Conservation (phyloP, 2,113 vertebrate genomes). For the Cebidichthys violaceus region DNA sequence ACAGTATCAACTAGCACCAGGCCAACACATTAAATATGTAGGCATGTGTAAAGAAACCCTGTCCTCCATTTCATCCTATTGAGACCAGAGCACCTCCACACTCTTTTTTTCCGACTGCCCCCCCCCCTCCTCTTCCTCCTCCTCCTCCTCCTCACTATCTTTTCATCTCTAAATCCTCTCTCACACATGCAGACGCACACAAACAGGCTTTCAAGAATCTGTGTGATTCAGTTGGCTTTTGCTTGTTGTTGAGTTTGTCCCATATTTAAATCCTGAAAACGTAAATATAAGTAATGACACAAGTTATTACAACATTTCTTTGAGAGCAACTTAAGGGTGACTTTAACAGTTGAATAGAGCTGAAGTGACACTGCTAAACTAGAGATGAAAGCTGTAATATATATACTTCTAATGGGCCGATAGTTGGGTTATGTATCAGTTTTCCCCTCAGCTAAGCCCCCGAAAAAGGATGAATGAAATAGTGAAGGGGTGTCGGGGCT, state of each 20-base stretch:
- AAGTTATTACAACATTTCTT: background rate
- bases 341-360: background rate
- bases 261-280: background rate
- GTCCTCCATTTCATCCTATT: slow-evolving; percentile 54
- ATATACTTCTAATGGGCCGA: slow-evolving; percentile 3
- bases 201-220: slow-evolving; percentile 42
- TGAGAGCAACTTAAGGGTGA: background rate
- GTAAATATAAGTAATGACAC: background rate
- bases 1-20: slow-evolving; percentile 49
- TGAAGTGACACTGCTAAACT: background rate
- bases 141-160: slow-evolving; percentile 27
- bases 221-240: background rate
- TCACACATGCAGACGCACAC: slow-evolving; percentile 6
- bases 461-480: slow-evolving; percentile 74
- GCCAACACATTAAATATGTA: slow-evolving; percentile 78
- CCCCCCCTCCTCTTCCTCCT: slow-evolving; percentile 2
- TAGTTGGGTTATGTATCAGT: slow-evolving; percentile 33
- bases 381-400: background rate
- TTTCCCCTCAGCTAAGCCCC: slow-evolving; percentile 41
- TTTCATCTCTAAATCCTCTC: slow-evolving; percentile 48
- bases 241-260: background rate
- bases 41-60: slow-evolving; percentile 72
- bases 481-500: slow-evolving; percentile 45
- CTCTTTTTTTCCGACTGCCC: slow-evolving; percentile 33
- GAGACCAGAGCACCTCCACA: slow-evolving; percentile 47